phyloP scores from a whole-genome alignment of 2,888 invertebrate genomes.

The Heliconius erato region DNA sequence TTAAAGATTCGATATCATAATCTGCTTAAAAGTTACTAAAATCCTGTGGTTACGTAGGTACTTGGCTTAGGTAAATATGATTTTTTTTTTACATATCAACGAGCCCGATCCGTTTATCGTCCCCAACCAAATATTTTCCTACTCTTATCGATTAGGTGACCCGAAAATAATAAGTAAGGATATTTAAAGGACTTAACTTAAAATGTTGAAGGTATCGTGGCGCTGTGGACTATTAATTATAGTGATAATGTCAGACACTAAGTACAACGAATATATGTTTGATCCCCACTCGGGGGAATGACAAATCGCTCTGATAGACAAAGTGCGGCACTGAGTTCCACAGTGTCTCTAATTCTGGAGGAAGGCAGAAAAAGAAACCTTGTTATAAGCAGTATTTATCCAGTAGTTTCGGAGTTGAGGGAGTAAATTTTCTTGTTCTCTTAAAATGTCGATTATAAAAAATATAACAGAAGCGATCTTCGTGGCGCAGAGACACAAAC shows the following conservation, averaged over 20 bases:
- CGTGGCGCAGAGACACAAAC: too few species aligned
- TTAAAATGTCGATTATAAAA: neutral
- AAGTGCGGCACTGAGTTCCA: neutral
- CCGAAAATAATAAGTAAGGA: constrained; percentile 19
- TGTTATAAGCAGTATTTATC: too few species aligned
- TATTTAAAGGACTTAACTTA: neutral
- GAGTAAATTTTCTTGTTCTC: neutral
- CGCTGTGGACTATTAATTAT: neutral
- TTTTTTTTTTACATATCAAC: constrained; percentile 42
- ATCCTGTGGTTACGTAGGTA: constrained; percentile 23
- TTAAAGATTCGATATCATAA: neutral
- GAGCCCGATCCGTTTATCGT: constrained; percentile 39
- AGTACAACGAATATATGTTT: neutral
- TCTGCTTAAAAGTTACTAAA: constrained; percentile 37
- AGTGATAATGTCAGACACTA: neutral
- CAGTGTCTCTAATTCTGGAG: too few species aligned
- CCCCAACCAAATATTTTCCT: constrained; percentile 29
- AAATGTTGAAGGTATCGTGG: neutral
- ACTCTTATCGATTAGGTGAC: constrained; percentile 35
- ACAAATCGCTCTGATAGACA: neutral
- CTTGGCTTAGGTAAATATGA: constrained; percentile 47
- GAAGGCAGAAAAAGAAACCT: too few species aligned
- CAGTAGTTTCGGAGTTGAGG: too few species aligned
- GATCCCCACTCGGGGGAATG: neutral
- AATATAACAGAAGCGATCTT: too few species aligned